These are phyloP conservation scores for Cryptus viduatorius DNA, from an alignment of 2,888 invertebrate genomes.

Conservation along the genomic window DNA sequence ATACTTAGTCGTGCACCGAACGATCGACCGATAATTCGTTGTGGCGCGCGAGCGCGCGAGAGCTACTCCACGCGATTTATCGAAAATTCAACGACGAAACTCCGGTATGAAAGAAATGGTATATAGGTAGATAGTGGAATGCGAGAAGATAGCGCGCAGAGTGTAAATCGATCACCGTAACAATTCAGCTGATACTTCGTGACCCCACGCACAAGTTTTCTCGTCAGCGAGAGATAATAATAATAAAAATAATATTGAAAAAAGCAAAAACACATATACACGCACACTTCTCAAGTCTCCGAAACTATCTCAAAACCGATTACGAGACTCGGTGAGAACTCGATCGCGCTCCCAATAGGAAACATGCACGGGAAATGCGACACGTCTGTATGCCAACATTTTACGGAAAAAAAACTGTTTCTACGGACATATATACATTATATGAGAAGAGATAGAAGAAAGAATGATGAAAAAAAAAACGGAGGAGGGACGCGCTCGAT, in stretches of 20 bases:
- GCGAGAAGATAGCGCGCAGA: background rate
- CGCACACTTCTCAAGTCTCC: background rate
- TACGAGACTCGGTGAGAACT: conserved; percentile 19
- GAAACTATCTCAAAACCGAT: conserved; percentile 42
- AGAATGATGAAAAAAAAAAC: conserved; percentile 34
- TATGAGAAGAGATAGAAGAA: background rate
- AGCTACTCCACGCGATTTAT: background rate
- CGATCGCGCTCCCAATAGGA: conserved; percentile 17
- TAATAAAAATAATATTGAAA: background rate
- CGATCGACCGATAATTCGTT: conserved; percentile 13
- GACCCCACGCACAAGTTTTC: background rate
- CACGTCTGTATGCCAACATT: conserved; percentile 10
- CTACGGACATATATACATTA: background rate
- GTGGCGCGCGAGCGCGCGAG: background rate
- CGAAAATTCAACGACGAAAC: conserved; percentile 1
- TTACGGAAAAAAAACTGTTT: background rate
- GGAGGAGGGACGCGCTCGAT: conserved; percentile 44
- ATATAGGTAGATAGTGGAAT: background rate
- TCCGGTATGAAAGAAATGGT: background rate
- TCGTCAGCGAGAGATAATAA: conserved; percentile 6
- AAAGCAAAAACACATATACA: conserved; percentile 1
- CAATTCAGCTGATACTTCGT: conserved; percentile 3
- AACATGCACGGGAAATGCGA: conserved; percentile 40
- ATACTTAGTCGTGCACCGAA: background rate
- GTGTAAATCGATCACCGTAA: conserved; percentile 2